A percentile compares a stretch with the other conserved stretches of the same genome.
Evolutionary conservation across 2,888 invertebrate species (phyloP).

Genomic region (Odontocolon sp.): DNA sequence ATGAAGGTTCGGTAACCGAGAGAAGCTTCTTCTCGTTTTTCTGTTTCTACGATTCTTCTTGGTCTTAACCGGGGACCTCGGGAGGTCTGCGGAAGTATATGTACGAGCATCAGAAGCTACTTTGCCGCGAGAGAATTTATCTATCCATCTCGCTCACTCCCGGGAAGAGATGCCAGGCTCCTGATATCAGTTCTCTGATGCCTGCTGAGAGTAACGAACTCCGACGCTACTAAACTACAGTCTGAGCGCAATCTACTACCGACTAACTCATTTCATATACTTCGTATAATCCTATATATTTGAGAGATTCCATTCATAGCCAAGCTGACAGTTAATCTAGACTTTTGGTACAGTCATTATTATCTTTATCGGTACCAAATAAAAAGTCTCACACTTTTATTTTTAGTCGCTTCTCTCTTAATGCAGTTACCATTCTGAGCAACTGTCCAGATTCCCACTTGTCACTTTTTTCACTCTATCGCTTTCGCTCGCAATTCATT

Average conservation of each 20-base stretch:
- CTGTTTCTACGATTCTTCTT: constrained; percentile 13
- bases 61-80: constrained; percentile 3
- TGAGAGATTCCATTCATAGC: constrained; percentile 27
- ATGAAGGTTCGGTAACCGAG: constrained; percentile 12
- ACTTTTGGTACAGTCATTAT: constrained; percentile 17
- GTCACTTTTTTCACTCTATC: too few species aligned
- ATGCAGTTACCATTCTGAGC: background rate
- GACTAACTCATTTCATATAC: constrained; percentile 22
- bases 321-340: constrained; percentile 36
- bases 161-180: constrained; percentile 49
- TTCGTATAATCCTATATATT: background rate
- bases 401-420: too few species aligned
- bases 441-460: too few species aligned
- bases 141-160: constrained; percentile 13
- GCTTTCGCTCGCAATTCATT: background rate
- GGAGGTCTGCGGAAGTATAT: constrained; percentile 49
- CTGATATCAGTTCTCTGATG: constrained; percentile 54
- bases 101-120: constrained; percentile 45
- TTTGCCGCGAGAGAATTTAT: constrained; percentile 27
- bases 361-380: background rate
- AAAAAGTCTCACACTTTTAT: background rate
- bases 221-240: constrained; percentile 31
- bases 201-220: constrained; percentile 60
- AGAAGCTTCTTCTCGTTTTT: background rate
- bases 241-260: constrained; percentile 5